phyloP scores from a whole-genome alignment of 2,113 vertebrate genomes.

The Motacilla alba region DNA sequence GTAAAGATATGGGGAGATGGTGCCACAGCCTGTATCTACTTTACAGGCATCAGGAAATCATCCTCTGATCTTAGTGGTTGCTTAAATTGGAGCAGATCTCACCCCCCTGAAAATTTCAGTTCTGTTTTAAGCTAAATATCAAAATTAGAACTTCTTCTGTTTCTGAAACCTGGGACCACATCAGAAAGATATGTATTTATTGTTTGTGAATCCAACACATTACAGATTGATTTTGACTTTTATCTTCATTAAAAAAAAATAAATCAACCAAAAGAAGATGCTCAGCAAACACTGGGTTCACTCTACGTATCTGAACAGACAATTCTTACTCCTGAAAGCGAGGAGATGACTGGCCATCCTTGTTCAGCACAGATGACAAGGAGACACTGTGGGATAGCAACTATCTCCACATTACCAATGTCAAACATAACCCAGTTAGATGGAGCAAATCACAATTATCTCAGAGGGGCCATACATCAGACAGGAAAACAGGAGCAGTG shows the following conservation, averaged over 20 bases:
- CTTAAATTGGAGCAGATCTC: neutral
- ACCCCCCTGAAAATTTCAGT: fast-evolving
- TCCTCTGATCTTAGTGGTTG: neutral
- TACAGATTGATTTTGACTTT: neutral
- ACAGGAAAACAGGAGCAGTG: neutral
- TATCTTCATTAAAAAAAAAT: neutral
- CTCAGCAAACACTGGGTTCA: neutral
- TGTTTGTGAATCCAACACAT: neutral
- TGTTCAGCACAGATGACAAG: neutral
- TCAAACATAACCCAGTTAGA: neutral
- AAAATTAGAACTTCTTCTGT: neutral
- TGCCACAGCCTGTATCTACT: neutral
- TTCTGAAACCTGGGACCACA: neutral
- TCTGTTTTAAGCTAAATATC: neutral
- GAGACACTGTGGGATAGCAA: neutral
- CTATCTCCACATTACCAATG: neutral
- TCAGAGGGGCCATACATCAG: neutral
- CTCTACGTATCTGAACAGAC: neutral
- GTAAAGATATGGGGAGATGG: neutral
- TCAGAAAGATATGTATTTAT: neutral
- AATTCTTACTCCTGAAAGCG: neutral
- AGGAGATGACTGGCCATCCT: neutral
- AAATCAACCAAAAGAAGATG: neutral
- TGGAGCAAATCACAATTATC: neutral
- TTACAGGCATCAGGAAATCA: neutral